Evolutionary conservation across 2,113 vertebrate genomes (phyloP), one percentile per base, ranked within the genome.

Genomic region (Gymnorhina tibicen): DNA sequence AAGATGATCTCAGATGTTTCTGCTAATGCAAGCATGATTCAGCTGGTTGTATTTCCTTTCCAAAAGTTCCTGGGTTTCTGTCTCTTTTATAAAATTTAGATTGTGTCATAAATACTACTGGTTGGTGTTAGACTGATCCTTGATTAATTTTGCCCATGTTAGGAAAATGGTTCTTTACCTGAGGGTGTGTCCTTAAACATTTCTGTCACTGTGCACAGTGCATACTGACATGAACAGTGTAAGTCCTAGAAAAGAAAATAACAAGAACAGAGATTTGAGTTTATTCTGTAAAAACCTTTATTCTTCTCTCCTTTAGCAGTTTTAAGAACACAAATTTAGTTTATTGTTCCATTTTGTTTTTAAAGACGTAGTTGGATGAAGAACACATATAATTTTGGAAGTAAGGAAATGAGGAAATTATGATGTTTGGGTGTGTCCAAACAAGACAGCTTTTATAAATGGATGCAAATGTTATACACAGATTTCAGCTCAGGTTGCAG

Each of bases 71-170:
- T 92, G 37, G 20, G 7, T 70, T 63, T 96, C 21, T 90, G 21
- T 91, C 55, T 91, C n/a, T 72, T 8, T 66, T 84, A 58, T 44
- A 56, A 46, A 68, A 75, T 70, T 82, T 90, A 76, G 94, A 83
- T 50, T 55, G 24, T 95, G 32, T 19, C 27, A 8, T 69, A 93
- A 95, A 87, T 85, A 53, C 28, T 81, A 55, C 56, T 78, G 49
- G 33, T 73, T 94, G 55, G n/a, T 52, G 35, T 91, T 93, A 88
- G 56, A 83, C 22, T 95, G 91, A 70, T 52, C 56, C 91, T 39
- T 89, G 87, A 94, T 94, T 95, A 93, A 91, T 92, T 50, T 46
- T 94, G 58, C 55, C 91, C 21, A 15, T 85, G 19, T 35, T 87
- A 44, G n/a, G 78, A 87, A 72, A 82, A 88, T 69, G 53, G 66